phyloP scores from a whole-genome alignment of 2,797 vertebrate genomes.

The Chloroceryle amazona region DNA sequence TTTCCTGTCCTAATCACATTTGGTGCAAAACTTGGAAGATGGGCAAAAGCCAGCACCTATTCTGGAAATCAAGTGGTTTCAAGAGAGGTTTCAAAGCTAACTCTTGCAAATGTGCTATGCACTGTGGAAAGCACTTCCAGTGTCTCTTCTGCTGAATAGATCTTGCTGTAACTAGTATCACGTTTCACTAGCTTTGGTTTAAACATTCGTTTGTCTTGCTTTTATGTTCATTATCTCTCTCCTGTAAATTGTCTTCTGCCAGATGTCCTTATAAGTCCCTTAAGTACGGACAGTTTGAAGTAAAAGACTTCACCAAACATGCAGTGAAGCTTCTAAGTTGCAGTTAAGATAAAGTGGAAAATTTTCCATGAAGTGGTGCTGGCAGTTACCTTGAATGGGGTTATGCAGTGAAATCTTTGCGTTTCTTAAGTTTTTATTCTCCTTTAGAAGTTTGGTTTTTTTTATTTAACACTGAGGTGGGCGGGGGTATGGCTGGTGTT shows the following conservation, averaged over 20 bases:
- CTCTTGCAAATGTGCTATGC: background rate
- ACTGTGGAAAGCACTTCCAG: background rate
- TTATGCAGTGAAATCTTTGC: background rate
- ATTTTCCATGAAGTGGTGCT: background rate
- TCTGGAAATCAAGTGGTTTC: background rate
- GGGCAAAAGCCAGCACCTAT: background rate
- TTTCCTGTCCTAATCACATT: background rate
- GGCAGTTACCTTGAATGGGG: background rate
- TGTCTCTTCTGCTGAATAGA: background rate
- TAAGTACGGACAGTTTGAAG: background rate
- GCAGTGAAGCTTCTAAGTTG: background rate
- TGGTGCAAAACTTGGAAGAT: background rate
- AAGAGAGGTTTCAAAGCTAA: background rate
- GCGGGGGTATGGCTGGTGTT: background rate
- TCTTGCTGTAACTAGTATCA: background rate
- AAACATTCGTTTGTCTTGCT: background rate
- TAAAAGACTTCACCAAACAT: background rate
- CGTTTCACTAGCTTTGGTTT: slow-evolving; percentile 11
- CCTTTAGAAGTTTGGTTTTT: background rate
- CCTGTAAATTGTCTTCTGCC: background rate
- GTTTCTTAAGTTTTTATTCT: background rate
- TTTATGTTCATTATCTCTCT: background rate
- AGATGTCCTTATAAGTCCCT: background rate
- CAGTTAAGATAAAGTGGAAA: background rate
- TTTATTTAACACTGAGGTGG: background rate